phyloP scores from a whole-genome alignment of 2,888 invertebrate genomes.

The Baronia brevicornis region DNA sequence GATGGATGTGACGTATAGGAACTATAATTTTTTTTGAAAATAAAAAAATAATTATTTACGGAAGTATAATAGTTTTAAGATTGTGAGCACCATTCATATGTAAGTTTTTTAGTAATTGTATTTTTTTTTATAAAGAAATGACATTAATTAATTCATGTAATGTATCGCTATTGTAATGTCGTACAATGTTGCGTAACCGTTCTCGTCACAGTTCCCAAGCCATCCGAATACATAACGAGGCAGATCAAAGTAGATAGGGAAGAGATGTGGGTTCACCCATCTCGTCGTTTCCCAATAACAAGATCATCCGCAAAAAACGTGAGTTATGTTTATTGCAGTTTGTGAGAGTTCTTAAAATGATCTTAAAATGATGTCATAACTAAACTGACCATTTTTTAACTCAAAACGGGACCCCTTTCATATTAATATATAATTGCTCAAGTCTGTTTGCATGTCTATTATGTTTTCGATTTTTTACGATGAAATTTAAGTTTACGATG shows the following conservation, averaged over 20 bases:
- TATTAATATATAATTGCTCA: too few species aligned
- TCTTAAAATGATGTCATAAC: conserved; percentile 60
- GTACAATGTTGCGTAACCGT: conserved; percentile 41
- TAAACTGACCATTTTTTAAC: too few species aligned
- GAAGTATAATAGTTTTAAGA: too few species aligned
- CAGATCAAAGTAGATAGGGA: conserved; percentile 57
- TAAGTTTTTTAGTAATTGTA: too few species aligned
- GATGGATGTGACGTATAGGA: too few species aligned
- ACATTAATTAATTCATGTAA: conserved; percentile 13
- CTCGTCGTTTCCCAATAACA: conserved; percentile 60
- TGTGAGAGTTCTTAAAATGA: conserved; percentile 42
- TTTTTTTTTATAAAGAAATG: neutral
- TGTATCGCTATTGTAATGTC: conserved; percentile 4
- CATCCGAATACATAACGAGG: conserved; percentile 59
- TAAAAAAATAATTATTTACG: too few species aligned
- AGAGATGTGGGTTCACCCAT: conserved; percentile 43
- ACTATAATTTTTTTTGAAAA: too few species aligned
- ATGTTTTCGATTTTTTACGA: too few species aligned
- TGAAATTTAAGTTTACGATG: too few species aligned
- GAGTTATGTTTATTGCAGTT: conserved; percentile 49
- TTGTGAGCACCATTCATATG: too few species aligned
- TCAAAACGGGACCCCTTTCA: too few species aligned
- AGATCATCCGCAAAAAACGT: conserved; percentile 67
- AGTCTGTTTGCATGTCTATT: too few species aligned
- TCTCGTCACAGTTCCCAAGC: conserved; percentile 58